Evolutionary conservation across 1,140 invertebrate genomes (phyloP).

Genomic region (Lethrus apterus): DNA sequence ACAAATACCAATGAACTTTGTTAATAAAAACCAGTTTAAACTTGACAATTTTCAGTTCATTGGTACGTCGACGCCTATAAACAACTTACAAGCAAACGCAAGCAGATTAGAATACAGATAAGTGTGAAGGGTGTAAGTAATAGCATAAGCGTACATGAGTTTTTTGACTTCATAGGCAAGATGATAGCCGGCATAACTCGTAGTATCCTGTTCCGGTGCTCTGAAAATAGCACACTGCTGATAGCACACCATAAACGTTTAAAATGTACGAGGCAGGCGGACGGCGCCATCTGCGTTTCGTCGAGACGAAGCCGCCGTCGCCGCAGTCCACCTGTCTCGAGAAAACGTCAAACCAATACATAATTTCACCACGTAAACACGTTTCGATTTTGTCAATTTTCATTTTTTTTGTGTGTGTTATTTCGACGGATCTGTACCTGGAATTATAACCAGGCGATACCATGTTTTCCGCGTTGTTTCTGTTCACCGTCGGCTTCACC

Average conservation of each 20-base stretch:
- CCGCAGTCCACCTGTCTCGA: no score
- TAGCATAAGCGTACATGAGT: constrained; percentile 86
- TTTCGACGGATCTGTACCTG: constrained; percentile 37
- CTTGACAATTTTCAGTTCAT: no score
- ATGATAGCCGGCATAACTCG: constrained; percentile 91
- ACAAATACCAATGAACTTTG: no score
- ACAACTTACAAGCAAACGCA: constrained; percentile 21
- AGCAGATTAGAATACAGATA: constrained; percentile 19
- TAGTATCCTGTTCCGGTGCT: constrained; percentile 68
- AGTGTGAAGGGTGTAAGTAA: constrained; percentile 38
- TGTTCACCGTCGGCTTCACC: constrained; percentile 75
- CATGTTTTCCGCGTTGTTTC: constrained; percentile 56
- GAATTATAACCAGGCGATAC: constrained; percentile 43
- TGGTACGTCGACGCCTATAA: background rate
- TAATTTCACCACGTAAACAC: no score
- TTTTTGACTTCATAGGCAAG: constrained; percentile 99
- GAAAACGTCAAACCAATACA: no score
- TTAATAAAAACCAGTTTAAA: no score
- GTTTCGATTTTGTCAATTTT: no score
- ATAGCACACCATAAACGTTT: constrained; percentile 38
- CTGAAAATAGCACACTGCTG: constrained; percentile 57
- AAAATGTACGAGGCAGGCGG: no score
- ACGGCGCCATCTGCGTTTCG: no score
- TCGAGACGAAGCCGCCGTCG: no score
- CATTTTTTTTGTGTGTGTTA: background rate